Evolutionary conservation across 2,888 invertebrate genomes (phyloP), one percentile per base, ranked within the genome.

Genomic region (Diogma glabrata): DNA sequence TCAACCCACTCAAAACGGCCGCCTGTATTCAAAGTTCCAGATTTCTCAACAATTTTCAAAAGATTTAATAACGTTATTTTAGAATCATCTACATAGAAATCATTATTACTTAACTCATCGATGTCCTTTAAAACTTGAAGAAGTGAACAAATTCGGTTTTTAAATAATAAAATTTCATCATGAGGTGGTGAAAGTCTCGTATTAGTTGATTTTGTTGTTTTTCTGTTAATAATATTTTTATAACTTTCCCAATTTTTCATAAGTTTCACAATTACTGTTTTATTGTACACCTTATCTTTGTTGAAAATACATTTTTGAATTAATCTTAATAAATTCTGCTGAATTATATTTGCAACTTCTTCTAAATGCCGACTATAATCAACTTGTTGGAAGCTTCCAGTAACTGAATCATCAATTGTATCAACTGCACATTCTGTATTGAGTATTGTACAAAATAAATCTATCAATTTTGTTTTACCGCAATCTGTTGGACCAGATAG

Each of bases 381-480:
- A 50, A 69, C 75, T 82, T 99, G 99, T 75, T 99, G 99, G 70
- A 96, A 99, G 55, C 95, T 93, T 49, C 99, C 99, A 3, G 70
- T 71, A 0, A 70, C 68, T 0, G 70, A 69, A 55, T 70, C 70
- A 52, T 70, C 70, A 45, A 70, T 70, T 6, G 63, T 67, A 50
- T 70, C 70, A 30, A 64, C 62, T 46, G 66, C 61, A 45, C 65
- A 69, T 4, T 59, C 52, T 19, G 62, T 63, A 58, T 70, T 70
- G 3, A 65, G 63, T 0, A 70, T 57, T 4, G 59, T 60, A 47
- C 71, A 70, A 12, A 70, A 56, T 1, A 63, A 56, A 56, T 70
- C 64, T 4, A 70, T 63, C 0, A 67, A 50, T 58, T 70, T 70
- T 3, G 71, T 71, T 57, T 70, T 70, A 14, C 71, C 71, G 10